Base-by-base conservation (phyloP, 2,797 vertebrate species). In the Lutra lutra region DNA sequence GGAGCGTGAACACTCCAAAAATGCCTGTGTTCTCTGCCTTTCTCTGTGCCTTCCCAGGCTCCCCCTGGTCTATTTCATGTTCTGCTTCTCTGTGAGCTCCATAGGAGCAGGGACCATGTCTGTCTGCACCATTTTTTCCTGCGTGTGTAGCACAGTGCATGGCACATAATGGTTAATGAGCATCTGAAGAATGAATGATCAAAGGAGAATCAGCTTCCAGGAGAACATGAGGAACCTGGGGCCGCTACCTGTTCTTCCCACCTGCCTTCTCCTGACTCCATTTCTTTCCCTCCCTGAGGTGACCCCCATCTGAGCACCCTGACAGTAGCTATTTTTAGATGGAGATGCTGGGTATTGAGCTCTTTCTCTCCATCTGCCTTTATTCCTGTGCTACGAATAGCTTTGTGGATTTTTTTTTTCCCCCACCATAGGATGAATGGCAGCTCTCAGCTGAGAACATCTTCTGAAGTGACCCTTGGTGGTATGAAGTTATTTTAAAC, bases 401-500 rank as follows among this genome's bases (percentile, higher is more conserved):
- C 83, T 89, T 91, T 88, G 58, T 90, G 48, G 64, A 27, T 1
- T 77, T 72, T 78, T 56, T 58, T 35, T 82, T 25, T 5, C 4
- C 14, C 14, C 14, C 27, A 15, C 51, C 51, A 35, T 35, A n/a
- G 77, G 58, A 56, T 96, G 95, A 95, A 92, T 68, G 93, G 64
- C 84, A 96, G 54, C 5, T 91, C 86, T 94, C 73, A 40, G 80
- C 46, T 82, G 13, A 86, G 77, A 93, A 91, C 60, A 86, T 38
- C 86, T 96, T 94, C 78, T 64, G 72, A 72, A 93, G 73, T 96
- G 95, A 96, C 84, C 72, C 72, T 75, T 54, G 18, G 20, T 79
- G 66, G 62, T 68, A 58, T 4, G 20, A 92, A 94, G 86, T 83
- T 95, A 97, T 93, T 98, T 94, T 93, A 95, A 97, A 70, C 40